Evolutionary conservation across 1,140 invertebrate species (phyloP).

Genomic region (Aphelinus certus): DNA sequence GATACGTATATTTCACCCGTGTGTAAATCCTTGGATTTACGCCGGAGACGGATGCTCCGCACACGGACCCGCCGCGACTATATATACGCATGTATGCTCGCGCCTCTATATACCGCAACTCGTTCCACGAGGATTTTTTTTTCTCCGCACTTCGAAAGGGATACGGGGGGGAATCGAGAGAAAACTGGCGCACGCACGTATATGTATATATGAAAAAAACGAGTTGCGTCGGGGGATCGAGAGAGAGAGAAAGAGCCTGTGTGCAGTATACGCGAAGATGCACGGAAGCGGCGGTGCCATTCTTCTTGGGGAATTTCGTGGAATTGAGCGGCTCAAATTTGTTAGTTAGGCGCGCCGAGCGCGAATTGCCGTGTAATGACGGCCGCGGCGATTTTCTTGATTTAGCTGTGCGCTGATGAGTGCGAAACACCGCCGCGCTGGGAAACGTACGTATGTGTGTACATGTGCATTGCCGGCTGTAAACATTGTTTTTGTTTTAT

Average conservation of each 20-base stretch:
- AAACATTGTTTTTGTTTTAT: too few species aligned
- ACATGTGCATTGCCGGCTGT: too few species aligned
- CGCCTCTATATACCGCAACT: too few species aligned
- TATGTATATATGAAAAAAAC: not conserved
- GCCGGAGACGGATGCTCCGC: too few species aligned
- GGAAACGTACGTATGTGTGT: too few species aligned
- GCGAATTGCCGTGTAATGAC: constrained; percentile 1
- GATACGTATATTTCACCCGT: constrained; percentile 1
- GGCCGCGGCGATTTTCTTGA: constrained; percentile 7
- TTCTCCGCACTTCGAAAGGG: not conserved
- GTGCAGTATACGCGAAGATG: not conserved
- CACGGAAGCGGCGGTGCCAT: not conserved
- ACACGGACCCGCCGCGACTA: too few species aligned
- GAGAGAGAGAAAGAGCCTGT: not conserved
- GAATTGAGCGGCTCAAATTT: constrained; percentile 9
- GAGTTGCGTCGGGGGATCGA: not conserved
- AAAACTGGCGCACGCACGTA: not conserved
- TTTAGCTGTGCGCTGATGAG: not conserved
- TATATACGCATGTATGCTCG: too few species aligned
- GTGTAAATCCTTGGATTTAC: constrained; percentile 27
- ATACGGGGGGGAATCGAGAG: not conserved
- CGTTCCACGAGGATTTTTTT: too few species aligned
- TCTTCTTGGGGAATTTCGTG: not conserved
- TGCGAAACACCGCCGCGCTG: not conserved
- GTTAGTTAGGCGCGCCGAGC: not conserved